Evolutionary conservation across 2,888 invertebrate species (phyloP).

Genomic region (Sphaerophoria rueppellii): DNA sequence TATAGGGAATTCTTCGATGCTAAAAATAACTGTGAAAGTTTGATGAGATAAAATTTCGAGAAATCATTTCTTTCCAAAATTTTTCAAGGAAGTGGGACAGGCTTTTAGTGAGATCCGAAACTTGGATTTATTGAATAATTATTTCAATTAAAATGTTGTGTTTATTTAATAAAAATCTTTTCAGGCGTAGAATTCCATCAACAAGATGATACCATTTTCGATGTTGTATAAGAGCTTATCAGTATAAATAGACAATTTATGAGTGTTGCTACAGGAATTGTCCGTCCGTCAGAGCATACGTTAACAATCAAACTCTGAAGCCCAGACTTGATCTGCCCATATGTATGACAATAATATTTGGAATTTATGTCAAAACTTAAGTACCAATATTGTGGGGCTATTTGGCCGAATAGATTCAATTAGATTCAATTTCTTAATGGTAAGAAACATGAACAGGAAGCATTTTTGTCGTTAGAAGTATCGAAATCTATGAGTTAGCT

Average conservation of each 20-base stretch:
- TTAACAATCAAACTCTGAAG: slow-evolving; percentile 8
- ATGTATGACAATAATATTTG: slow-evolving; percentile 51
- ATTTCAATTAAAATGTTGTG: slow-evolving; percentile 49
- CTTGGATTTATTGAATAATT: slow-evolving; percentile 46
- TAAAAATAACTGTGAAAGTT: background rate
- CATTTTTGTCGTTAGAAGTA: no score
- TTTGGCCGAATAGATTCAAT: slow-evolving; percentile 7
- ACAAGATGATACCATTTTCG: slow-evolving; percentile 36
- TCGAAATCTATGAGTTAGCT: no score
- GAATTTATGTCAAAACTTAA: slow-evolving; percentile 62
- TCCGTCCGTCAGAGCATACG: slow-evolving; percentile 5
- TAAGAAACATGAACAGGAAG: no score
- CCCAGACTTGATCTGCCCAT: slow-evolving; percentile 13
- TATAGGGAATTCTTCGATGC: background rate
- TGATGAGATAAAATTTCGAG: background rate
- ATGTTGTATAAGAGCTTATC: background rate
- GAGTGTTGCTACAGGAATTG: background rate
- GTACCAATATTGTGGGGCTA: slow-evolving; percentile 26
- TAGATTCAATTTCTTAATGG: slow-evolving; percentile 34
- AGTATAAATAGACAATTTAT: slow-evolving; percentile 40
- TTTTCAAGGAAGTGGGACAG: background rate
- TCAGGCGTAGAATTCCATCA: slow-evolving; percentile 31
- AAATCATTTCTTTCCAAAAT: background rate
- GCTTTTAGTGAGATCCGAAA: background rate
- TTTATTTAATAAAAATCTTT: slow-evolving; percentile 36